Percentiles rank a stretch among this genome's conserved stretches.
These are phyloP conservation scores for Pseudotriccus pelzelni DNA, from an alignment of 2,797 vertebrate species.

Conservation along the genomic window DNA sequence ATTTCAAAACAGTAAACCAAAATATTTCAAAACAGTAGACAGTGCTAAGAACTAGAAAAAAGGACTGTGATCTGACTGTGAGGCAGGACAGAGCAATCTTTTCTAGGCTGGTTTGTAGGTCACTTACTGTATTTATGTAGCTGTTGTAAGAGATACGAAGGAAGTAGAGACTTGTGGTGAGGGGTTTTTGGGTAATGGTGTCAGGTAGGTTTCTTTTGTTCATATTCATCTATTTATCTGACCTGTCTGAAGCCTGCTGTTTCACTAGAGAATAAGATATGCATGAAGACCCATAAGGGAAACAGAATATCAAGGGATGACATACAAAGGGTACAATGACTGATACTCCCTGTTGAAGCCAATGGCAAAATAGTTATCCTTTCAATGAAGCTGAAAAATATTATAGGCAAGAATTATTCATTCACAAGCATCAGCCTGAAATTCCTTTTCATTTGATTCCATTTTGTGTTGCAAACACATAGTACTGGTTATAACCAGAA, in stretches of 20 bases:
- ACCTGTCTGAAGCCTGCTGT: not conserved
- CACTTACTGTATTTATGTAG: not conserved
- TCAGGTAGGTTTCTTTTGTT: not conserved
- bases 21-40: not conserved
- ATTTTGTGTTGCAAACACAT: not conserved
- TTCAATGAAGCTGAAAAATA: not conserved
- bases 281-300: not conserved
- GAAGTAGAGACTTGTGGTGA: not conserved
- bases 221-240: not conserved
- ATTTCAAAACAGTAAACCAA: not conserved
- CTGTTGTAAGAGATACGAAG: not conserved
- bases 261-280: not conserved
- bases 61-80: not conserved
- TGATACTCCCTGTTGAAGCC: not conserved
- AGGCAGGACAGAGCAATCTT: not conserved
- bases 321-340: not conserved
- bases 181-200: fast-evolving
- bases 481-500: not conserved
- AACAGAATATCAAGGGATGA: not conserved
- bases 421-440: not conserved
- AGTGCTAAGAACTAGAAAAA: not conserved
- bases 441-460: not conserved
- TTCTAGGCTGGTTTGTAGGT: not conserved
- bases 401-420: not conserved
- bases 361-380: not conserved